Evolutionary conservation across 92 coral and sea anemone species (phyloP).

Genomic region (Pocillopora meandrina): DNA sequence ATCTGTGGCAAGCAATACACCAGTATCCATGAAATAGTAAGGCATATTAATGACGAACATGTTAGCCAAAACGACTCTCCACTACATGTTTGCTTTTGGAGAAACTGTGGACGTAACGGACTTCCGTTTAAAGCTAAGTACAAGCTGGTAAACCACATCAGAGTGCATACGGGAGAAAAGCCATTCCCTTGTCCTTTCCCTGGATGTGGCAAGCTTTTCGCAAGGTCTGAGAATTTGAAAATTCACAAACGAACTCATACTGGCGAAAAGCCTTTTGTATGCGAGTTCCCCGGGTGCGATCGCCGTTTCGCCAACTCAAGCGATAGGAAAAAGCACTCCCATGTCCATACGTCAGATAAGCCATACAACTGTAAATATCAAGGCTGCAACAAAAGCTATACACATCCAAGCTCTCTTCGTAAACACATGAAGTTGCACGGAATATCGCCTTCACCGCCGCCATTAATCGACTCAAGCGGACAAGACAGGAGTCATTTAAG

Average conservation of each 20-base stretch:
- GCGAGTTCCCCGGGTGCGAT: slow-evolving; percentile 97
- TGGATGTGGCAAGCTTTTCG: slow-evolving; percentile 98
- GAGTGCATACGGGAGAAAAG: slow-evolving; percentile 98
- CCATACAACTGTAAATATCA: slow-evolving; percentile 98
- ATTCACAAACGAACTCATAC: slow-evolving; percentile 99
- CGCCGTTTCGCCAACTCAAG: slow-evolving; percentile 99
- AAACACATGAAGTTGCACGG: slow-evolving; percentile 99
- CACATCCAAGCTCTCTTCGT: slow-evolving; percentile 98
- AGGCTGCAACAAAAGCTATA: slow-evolving; percentile 96
- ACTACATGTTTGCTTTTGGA: slow-evolving; percentile 96
- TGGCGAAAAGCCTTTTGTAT: slow-evolving; percentile 96
- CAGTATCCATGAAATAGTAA: slow-evolving; percentile 93
- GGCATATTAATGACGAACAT: slow-evolving; percentile 98
- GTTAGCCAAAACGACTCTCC: slow-evolving; percentile 99
- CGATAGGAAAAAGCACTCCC: slow-evolving; percentile 99
- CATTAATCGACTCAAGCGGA: slow-evolving; percentile 59
- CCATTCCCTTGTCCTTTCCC: slow-evolving; percentile 99
- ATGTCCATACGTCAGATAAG: slow-evolving; percentile 98
- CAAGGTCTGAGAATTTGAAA: slow-evolving; percentile 97
- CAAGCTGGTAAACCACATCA: slow-evolving; percentile 94
- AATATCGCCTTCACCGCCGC: slow-evolving; percentile 88
- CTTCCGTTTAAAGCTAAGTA: slow-evolving; percentile 98
- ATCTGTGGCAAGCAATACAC: slow-evolving; percentile 98
- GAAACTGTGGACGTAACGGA: slow-evolving; percentile 94
- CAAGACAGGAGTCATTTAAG: slow-evolving; percentile 55